A percentile compares a stretch with the other conserved stretches of the same genome.
Conservation (phyloP, 2,888 invertebrate species). For the Mimachlamys varia region DNA sequence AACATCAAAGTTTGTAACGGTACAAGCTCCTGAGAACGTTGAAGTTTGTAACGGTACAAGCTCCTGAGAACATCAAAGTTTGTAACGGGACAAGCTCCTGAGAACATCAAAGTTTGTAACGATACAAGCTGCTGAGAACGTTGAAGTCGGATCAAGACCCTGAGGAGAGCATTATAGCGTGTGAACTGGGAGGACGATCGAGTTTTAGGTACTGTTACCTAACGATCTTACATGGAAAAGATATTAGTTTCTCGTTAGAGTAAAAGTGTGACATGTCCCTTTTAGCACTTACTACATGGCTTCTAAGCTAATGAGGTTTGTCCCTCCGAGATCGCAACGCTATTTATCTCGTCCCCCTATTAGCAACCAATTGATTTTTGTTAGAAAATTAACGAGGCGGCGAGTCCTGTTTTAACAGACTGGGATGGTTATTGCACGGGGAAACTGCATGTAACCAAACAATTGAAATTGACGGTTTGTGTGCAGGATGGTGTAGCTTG, state of each 20-base stretch:
- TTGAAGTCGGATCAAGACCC: neutral
- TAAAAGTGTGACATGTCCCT: constrained; percentile 19
- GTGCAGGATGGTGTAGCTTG: neutral
- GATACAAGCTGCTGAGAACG: too few relatives aligned
- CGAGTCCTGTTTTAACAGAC: constrained; percentile 2
- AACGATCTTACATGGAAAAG: constrained; percentile 13
- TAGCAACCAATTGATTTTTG: constrained; percentile 4
- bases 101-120: too few relatives aligned
- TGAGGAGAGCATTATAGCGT: neutral
- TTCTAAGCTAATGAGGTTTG: neutral
- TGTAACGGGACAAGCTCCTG: too few relatives aligned
- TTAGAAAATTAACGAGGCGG: constrained; percentile 8
- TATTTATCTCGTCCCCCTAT: constrained; percentile 31
- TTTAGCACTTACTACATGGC: constrained; percentile 12
- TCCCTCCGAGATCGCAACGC: neutral
- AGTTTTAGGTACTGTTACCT: neutral
- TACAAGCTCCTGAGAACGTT: too few relatives aligned
- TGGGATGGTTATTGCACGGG: neutral
- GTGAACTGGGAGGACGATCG: neutral
- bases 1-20: too few relatives aligned
- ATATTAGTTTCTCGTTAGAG: constrained; percentile 24
- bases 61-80: too few relatives aligned
- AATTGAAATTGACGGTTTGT: constrained; percentile 26
- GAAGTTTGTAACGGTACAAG: too few relatives aligned
- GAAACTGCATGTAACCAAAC: neutral